Evolutionary conservation across 2,113 vertebrate species (phyloP), one percentile per base, ranked within the genome.

Genomic region (rat (Rattus norvegicus)): DNA sequence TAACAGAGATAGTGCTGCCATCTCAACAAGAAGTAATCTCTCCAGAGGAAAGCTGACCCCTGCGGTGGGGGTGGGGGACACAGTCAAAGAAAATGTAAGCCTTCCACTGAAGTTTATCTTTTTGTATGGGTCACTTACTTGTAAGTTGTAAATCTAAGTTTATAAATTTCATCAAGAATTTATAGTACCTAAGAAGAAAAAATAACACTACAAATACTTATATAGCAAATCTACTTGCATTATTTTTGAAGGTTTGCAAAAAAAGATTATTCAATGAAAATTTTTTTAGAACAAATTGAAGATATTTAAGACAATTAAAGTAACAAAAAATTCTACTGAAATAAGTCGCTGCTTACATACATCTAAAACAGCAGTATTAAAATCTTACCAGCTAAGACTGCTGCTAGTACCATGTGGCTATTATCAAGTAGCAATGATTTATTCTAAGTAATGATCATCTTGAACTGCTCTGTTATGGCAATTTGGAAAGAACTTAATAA

Each of bases 361-460:
- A 98, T 98, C 91, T 95, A 98, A 98, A 98, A 98, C 97, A 96
- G 98, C 88, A 98, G 95, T 97, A 99, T 98, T 97, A 83, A 98
- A 98, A 98, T 93, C 96, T 96, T 96, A 95, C 89, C 93, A 98
- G 92, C 93, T 56, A 47, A 97, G 96, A 97, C 97, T 97, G 98
- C 98, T 98, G 98, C 98, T 97, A 98, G 97, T 97, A 97, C 96
- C 92, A 96, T 97, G 98, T 98, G 98, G 97, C 98, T 98, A 98
- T 98, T 99, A 99, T 98, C 97, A 98, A 99, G 99, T 94, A 99
- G 97, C 98, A 99, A 99, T 86, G 98, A 98, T 93, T 97, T 98
- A 98, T 49, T 87, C 97, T 97, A 99, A 98, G 98, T 96, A 98
- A 70, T 93, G 96, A 87, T 22, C 61, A 97, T 93, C 91, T 92